Base-by-base conservation (phyloP, 2,113 vertebrate species). In the Pica pica region DNA sequence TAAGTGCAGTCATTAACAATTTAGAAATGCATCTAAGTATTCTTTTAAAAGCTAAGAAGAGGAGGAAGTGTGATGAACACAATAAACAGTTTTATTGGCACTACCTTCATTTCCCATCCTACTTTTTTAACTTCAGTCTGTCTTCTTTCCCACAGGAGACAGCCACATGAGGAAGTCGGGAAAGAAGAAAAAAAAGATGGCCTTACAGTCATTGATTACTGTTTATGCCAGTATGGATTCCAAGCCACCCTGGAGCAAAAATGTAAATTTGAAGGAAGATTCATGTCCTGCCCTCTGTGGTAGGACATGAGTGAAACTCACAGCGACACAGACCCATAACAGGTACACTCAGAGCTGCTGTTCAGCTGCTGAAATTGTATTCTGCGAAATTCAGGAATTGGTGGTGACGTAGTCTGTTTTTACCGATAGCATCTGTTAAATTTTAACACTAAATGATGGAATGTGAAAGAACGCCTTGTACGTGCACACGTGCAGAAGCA, bases 121-220 rank as follows among this genome's bases (percentile, higher is more conserved):
- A 7, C 14, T 35, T 65, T 89, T 75, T 74, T 26, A 90, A 86
- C 44, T 46, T 21, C 44, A 39, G 23, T 49, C 35, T 83, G 55
- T 83, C 17, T 71, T n/a, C 50, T 90, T 70, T 59, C 49, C 41
- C n/a, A 52, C 67, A 96, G 97, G 84, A 69, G 77, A n/a, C 22
- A 70, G 13, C 44, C 49, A 26, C n/a, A 77, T 4, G 63, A 92
- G 49, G 79, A 68, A 93, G 61, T 75, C 69, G 1, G 65, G 12
- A 59, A 90, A 87, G n/a, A 95, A 78, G 21, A 55, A 81, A 74
- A 77, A 28, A 85, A 85, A 18, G 19, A 57, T 73, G 19, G 57
- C 89, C 11, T 80, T 94, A 14, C 55, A 82, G 22, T 98, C 96
- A 4, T 98, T 98, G 89, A 91, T 96, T 41, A 98, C 98, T 3